Percentiles rank a stretch among this genome's conserved stretches.
Evolutionary conservation across 2,888 invertebrate species (phyloP).

Genomic region (Ochropleura plecta): DNA sequence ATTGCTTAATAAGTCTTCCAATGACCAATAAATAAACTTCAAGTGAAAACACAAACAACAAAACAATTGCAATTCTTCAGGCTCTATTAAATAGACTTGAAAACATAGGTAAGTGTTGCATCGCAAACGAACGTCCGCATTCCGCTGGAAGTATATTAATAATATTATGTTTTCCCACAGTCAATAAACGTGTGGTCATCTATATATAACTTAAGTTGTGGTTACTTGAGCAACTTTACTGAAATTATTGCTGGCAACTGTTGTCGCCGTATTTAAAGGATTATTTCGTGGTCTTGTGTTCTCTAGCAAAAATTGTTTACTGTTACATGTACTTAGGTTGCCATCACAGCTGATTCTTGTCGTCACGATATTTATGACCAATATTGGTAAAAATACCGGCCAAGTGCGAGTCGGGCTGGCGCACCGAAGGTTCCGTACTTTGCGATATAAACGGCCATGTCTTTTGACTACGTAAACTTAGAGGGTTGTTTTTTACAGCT

Average conservation of each 20-base stretch:
- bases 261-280: too few species aligned
- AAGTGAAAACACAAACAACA: conserved; percentile 13
- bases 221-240: background rate
- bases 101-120: conserved; percentile 28
- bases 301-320: background rate
- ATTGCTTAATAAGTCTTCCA: background rate
- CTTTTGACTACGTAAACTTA: too few species aligned
- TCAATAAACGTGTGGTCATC: conserved; percentile 39
- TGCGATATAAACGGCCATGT: too few species aligned
- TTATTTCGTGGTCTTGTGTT: too few species aligned
- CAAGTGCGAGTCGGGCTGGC: too few species aligned
- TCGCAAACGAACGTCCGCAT: conserved; percentile 38
- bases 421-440: too few species aligned
- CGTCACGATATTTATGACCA: background rate
- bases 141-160: conserved; percentile 26
- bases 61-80: conserved; percentile 30
- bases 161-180: conserved; percentile 42
- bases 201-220: conserved; percentile 21
- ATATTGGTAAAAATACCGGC: background rate
- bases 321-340: background rate
- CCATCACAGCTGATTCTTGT: background rate
- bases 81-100: conserved; percentile 36
- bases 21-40: conserved; percentile 16
- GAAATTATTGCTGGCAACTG: background rate
- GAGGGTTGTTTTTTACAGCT: too few species aligned